Base-by-base conservation (phyloP, 2,113 vertebrate genomes). In the Clarias macrocephalus region DNA sequence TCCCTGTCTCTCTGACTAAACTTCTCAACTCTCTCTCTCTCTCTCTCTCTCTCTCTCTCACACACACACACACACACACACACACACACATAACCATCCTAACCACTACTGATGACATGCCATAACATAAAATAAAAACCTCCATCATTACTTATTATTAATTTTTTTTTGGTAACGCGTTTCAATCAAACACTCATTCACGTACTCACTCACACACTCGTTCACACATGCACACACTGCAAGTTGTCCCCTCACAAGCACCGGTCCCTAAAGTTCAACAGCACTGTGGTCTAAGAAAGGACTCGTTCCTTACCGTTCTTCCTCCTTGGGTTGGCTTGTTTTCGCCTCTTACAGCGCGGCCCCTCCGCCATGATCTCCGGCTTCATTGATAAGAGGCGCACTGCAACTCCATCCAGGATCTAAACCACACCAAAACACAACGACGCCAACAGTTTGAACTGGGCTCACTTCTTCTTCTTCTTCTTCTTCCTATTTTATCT, bases 321-420 rank as follows among this genome's bases (percentile, higher is more conserved):
- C 93, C 97, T 96, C 87, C 97, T 95, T 87, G 97, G 97, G 96
- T 97, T 98, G 96, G 97, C 96, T 96, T 99, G 97, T 94, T 99
- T 99, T 93, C 97, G 95, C 95, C 97, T 96, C 96, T 98, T 97
- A 95, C 96, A 97, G 93, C 97, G 97, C 95, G 96, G 97, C 95
- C 96, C 96, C 96, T 98, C 97, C 96, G 97, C 97, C 97, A 97
- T 97, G 95, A 96, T 97, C 96, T 96, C 95, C 95, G 95, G 96
- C 96, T 97, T 98, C 97, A 97, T 97, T 96, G 96, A 97, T 96
- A 95, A 96, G 96, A 96, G 94, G 93, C 94, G 94, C 94, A 96
- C 96, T 96, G 93, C 94, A 90, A 95, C 96, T 95, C 95, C 95
- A 94, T 90, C 85, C 87, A 90, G 89, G 5, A 83, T 73, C 59